Evolutionary conservation across 2,888 invertebrate genomes (phyloP).

Genomic region (Macroteleia sp.): DNA sequence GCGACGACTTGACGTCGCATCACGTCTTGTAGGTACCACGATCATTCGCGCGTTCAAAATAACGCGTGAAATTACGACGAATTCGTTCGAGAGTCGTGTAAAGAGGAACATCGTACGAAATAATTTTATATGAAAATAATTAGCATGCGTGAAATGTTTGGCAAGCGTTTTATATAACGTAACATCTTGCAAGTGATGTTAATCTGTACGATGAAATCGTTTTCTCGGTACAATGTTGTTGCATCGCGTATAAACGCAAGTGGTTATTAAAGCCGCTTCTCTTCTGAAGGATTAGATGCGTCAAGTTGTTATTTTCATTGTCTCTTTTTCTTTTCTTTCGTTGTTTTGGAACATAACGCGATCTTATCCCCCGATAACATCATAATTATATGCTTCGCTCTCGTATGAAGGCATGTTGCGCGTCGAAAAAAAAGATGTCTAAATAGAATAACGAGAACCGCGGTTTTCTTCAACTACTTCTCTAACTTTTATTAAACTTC

Average conservation of each 20-base stretch:
- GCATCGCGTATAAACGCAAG: constrained; percentile 22
- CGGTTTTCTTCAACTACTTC: constrained; percentile 21
- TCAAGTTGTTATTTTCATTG: too few species aligned
- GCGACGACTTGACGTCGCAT: neutral
- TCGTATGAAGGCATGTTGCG: constrained; percentile 21
- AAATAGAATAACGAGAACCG: constrained; percentile 46
- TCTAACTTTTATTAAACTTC: constrained; percentile 19
- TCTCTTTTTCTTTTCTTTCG: constrained; percentile 47
- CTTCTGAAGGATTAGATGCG: constrained; percentile 47
- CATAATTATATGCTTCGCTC: constrained; percentile 53
- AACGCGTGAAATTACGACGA: too few species aligned
- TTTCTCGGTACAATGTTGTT: constrained; percentile 48
- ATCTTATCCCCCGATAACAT: constrained; percentile 54
- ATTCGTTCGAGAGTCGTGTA: neutral
- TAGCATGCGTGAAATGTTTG: constrained; percentile 41
- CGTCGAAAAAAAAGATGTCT: constrained; percentile 38
- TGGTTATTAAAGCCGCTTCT: constrained; percentile 55
- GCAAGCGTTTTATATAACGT: constrained; percentile 33
- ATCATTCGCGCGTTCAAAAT: neutral
- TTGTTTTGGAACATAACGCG: constrained; percentile 51
- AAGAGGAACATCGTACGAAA: neutral
- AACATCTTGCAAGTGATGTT: constrained; percentile 31
- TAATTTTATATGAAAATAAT: constrained; percentile 46
- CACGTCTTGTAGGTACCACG: neutral
- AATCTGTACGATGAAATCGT: constrained; percentile 50